These are phyloP conservation scores for Aythya fuligula DNA, from an alignment of 2,797 vertebrate species.

Conservation along the genomic window DNA sequence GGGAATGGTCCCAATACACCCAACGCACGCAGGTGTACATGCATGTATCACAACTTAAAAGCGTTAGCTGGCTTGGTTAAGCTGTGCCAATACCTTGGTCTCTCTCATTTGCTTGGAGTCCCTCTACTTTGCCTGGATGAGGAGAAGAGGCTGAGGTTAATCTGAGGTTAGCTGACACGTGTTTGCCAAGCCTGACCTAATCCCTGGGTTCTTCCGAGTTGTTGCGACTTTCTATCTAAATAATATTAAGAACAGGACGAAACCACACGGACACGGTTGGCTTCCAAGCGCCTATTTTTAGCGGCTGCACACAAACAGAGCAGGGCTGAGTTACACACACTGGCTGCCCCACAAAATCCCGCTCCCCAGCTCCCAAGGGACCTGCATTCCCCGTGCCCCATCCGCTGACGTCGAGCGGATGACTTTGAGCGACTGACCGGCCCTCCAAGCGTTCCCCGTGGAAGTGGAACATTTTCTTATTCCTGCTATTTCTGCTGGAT, in stretches of 20 bases:
- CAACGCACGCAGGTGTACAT: fast-evolving
- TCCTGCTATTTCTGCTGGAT: not conserved
- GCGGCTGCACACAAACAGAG: not conserved
- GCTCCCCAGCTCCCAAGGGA: not conserved
- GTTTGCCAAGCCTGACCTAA: constrained; percentile 29
- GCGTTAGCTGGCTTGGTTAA: not conserved
- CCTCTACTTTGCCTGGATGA: not conserved
- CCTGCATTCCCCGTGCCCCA: too few relatives aligned
- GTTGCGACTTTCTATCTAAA: constrained; percentile 13
- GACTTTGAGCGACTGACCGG: not conserved
- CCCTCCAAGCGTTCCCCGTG: fast-evolving
- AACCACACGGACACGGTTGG: not conserved
- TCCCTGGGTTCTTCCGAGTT: not conserved
- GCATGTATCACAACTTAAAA: not conserved
- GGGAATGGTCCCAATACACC: not conserved
- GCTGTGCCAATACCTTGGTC: not conserved
- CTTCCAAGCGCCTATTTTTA: constrained; percentile 17
- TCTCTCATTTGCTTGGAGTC: not conserved
- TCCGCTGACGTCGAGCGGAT: not conserved
- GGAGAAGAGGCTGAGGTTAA: constrained; percentile 30
- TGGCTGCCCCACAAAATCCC: not conserved
- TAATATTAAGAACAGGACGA: constrained; percentile 40
- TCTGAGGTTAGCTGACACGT: not conserved
- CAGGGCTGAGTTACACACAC: not conserved
- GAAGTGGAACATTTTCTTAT: not conserved